Conservation (phyloP, 2,113 vertebrate species). For the Neomonachus schauinslandi region DNA sequence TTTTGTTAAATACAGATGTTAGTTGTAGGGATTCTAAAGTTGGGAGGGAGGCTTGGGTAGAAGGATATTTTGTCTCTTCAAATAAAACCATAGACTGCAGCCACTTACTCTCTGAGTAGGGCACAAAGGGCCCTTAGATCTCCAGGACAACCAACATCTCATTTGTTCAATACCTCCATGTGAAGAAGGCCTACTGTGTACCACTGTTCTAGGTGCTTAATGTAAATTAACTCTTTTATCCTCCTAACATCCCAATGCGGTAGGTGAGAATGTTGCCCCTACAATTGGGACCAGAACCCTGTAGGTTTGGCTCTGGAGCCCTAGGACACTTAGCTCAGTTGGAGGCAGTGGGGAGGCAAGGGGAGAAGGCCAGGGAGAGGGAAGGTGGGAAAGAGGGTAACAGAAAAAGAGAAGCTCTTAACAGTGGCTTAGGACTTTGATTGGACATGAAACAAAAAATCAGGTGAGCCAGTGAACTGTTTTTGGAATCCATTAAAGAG, state of each 20-base stretch:
- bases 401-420: background rate
- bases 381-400: background rate
- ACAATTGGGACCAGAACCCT: background rate
- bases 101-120: background rate
- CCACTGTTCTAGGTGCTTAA: background rate
- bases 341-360: background rate
- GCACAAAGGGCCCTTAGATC: background rate
- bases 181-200: background rate
- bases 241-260: background rate
- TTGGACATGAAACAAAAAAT: conserved; percentile 13
- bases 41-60: background rate
- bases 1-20: conserved; percentile 18
- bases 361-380: background rate
- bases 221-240: background rate
- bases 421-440: conserved; percentile 30
- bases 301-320: background rate
- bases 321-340: background rate
- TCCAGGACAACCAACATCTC: background rate
- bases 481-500: conserved; percentile 11
- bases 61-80: conserved; percentile 34
- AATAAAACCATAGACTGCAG: background rate
- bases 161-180: background rate
- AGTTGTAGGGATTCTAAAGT: background rate
- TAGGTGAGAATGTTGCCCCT: background rate
- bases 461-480: background rate